Conservation (phyloP, 1,140 invertebrate genomes). For the Megalonaias nervosa region DNA sequence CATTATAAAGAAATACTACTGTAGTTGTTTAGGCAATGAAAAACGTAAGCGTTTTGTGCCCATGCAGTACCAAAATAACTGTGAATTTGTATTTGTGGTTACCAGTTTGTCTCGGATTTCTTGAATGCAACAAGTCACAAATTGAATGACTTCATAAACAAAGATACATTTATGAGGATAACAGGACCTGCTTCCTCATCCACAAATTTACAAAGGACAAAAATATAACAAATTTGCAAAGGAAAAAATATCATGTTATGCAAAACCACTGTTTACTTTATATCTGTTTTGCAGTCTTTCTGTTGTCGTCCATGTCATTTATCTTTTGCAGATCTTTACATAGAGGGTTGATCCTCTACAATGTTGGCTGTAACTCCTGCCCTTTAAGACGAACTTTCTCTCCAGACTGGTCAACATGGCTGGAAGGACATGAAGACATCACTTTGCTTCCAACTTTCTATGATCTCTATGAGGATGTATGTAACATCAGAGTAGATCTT, state of each 20-base stretch:
- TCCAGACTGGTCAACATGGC: conserved; percentile 81
- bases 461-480: conserved; percentile 88
- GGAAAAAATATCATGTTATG: neutral
- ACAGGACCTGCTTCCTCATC: too few species aligned
- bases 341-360: conserved; percentile 84
- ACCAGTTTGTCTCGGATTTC: too few species aligned
- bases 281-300: too few species aligned
- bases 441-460: conserved; percentile 91
- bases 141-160: neutral
- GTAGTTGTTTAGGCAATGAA: too few species aligned
- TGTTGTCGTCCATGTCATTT: conserved; percentile 6
- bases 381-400: conserved; percentile 78
- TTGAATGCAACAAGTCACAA: neutral
- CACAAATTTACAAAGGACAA: neutral
- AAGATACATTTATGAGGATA: neutral
- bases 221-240: neutral
- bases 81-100: too few species aligned
- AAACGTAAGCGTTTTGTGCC: too few species aligned
- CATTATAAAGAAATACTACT: too few species aligned
- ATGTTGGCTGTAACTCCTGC: conserved; percentile 77
- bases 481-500: conserved; percentile 26
- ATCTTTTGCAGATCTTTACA: conserved; percentile 72
- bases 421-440: conserved; percentile 77
- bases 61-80: too few species aligned
- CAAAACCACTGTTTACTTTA: neutral